Evolutionary conservation across 1,140 invertebrate genomes (phyloP), one percentile per base, ranked within the genome.

Genomic region (Asobara japonica): DNA sequence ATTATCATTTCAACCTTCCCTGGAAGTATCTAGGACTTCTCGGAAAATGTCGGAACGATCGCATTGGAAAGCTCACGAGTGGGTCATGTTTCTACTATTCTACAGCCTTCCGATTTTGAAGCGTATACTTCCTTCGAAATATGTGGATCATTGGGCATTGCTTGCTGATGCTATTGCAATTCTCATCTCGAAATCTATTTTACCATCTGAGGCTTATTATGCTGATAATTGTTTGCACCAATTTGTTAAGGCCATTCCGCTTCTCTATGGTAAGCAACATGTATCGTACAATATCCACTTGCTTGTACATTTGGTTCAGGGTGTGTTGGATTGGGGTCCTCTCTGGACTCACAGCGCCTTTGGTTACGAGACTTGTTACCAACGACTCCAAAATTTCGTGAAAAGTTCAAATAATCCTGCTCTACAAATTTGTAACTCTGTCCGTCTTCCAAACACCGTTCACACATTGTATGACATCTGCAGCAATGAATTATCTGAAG

Each of bases 241-340:
- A 30, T 79, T 79, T 68, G 77, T 81, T 30, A 29, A 65, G 56
- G 33, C 70, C n/a, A 66, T 74, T 25, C 20, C 68, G 20, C 18
- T 10, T 16, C 68, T 78, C 7, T 80, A 79, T 68, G 68, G 65
- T 1, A 38, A 11, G n/a, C 30, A 64, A n/a, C 10, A 76, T 2
- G 60, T 76, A 27, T 73, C 65, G 4, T 79, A 76, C 38, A 79
- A 80, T 62, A 67, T 72, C 20, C 78, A 80, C 70, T 31, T 77
- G 0, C 51, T 78, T 0, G 45, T 71, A 31, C 76, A 76, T 41
- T 45, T 77, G 20, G 5, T 56, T 0, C 25, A 74, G n/a, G n/a
- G n/a, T n/a, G n/a, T n/a, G n/a, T n/a, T n/a, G n/a, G n/a, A n/a
- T n/a, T n/a, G n/a, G n/a, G n/a, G n/a, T n/a, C n/a, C n/a, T n/a